Evolutionary conservation across 2,888 invertebrate species (phyloP).

Genomic region (Sclerodermus sp.): DNA sequence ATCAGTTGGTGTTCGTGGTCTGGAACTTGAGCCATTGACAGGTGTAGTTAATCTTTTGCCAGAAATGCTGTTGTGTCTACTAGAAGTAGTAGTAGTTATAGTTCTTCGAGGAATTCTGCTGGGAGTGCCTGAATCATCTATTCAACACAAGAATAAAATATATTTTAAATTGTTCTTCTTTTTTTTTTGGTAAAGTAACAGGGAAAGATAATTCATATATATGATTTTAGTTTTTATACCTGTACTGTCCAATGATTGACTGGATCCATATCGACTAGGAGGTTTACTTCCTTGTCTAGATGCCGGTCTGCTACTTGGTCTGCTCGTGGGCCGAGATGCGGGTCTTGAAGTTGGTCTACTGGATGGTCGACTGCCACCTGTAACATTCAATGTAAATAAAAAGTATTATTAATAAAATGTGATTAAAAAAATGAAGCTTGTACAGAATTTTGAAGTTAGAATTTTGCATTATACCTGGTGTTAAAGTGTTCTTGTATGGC

Average conservation of each 20-base stretch:
- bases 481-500: slow-evolving; percentile 67
- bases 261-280: slow-evolving; percentile 90
- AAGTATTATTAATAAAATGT: neutral
- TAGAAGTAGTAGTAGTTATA: slow-evolving; percentile 61
- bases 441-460: no score
- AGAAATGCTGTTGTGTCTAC: slow-evolving; percentile 65
- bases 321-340: slow-evolving; percentile 69
- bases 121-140: slow-evolving; percentile 74
- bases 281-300: slow-evolving; percentile 89
- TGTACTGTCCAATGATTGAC: slow-evolving; percentile 85
- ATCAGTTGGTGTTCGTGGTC: slow-evolving; percentile 77
- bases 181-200: neutral
- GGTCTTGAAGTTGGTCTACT: slow-evolving; percentile 72
- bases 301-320: slow-evolving; percentile 83
- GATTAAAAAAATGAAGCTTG: no score
- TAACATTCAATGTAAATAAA: slow-evolving; percentile 2
- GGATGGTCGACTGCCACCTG: slow-evolving; percentile 66
- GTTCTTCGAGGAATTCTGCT: slow-evolving; percentile 78
- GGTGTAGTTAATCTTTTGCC: slow-evolving; percentile 64
- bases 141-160: neutral
- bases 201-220: slow-evolving; percentile 2
- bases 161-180: neutral
- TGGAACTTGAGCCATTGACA: slow-evolving; percentile 65
- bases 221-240: no score
- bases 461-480: slow-evolving; percentile 74